Conservation (phyloP, 1,140 invertebrate species). For the Pseudomyrmex dendroicus region DNA sequence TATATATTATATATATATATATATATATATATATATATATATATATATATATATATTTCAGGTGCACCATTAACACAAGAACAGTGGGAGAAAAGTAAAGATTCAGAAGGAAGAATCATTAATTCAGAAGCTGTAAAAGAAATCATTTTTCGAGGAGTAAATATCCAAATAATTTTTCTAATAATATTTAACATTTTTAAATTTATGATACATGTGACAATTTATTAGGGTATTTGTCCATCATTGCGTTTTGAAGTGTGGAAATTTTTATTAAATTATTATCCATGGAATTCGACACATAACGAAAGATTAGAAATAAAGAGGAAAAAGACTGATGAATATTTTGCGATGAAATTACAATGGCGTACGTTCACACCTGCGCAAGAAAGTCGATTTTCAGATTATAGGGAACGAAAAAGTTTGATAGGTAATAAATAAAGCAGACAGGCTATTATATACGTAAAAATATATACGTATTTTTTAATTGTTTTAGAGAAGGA, state of each 20-base stretch:
- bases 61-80: conserved; percentile 90
- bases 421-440: conserved; percentile 90
- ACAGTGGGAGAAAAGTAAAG: conserved; percentile 92
- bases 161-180: conserved; percentile 73
- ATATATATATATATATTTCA: conserved; percentile 80
- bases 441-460: conserved; percentile 8
- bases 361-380: conserved; percentile 95
- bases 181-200: neutral
- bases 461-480: neutral
- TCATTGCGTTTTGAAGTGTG: conserved; percentile 94
- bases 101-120: conserved; percentile 90
- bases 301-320: conserved; percentile 89
- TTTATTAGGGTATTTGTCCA: conserved; percentile 88
- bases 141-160: conserved; percentile 95
- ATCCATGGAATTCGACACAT: conserved; percentile 93
- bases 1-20: too few species aligned
- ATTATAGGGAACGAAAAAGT: conserved; percentile 96
- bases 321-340: conserved; percentile 93
- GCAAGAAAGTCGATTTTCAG: conserved; percentile 95
- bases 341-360: conserved; percentile 98
- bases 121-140: conserved; percentile 90
- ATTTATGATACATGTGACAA: conserved; percentile 34
- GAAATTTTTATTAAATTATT: conserved; percentile 97
- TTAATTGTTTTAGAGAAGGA: conserved; percentile 93
- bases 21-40: too few species aligned